phyloP scores from a whole-genome alignment of 2,797 vertebrate species.

The Etheostoma perlongum region DNA sequence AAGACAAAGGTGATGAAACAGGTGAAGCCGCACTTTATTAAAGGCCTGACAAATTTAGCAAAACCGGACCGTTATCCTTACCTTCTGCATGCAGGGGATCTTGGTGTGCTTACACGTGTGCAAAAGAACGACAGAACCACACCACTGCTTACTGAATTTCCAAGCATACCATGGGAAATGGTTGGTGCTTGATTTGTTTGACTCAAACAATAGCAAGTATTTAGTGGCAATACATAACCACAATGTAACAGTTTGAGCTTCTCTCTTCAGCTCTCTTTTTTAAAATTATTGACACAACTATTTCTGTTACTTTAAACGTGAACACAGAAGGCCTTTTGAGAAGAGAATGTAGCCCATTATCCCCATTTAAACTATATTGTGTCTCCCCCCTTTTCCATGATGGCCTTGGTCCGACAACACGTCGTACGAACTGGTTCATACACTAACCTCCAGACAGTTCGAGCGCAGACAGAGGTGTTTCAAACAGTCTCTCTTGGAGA shows the following conservation, averaged over 20 bases:
- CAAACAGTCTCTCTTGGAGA: background rate
- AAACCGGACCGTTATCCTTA: background rate
- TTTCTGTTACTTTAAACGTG: slow-evolving; percentile 1
- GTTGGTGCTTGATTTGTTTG: background rate
- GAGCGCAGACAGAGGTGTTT: background rate
- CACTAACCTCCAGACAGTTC: background rate
- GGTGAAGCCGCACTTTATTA: background rate
- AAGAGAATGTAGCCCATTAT: background rate
- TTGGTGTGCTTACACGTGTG: background rate
- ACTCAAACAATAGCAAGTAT: background rate
- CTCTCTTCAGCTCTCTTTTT: background rate
- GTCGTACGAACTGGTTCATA: background rate
- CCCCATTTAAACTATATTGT: background rate
- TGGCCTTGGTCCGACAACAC: background rate
- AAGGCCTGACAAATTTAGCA: background rate
- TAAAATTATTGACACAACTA: background rate
- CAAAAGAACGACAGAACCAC: background rate
- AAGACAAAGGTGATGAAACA: background rate
- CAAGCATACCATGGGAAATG: background rate
- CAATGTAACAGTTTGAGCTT: background rate
- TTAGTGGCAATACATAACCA: slow-evolving; percentile 1
- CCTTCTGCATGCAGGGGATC: background rate
- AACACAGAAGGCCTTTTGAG: background rate
- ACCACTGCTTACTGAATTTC: background rate
- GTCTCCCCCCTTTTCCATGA: background rate